Conservation (phyloP, 2,888 invertebrate species). For the Agrochola lota region DNA sequence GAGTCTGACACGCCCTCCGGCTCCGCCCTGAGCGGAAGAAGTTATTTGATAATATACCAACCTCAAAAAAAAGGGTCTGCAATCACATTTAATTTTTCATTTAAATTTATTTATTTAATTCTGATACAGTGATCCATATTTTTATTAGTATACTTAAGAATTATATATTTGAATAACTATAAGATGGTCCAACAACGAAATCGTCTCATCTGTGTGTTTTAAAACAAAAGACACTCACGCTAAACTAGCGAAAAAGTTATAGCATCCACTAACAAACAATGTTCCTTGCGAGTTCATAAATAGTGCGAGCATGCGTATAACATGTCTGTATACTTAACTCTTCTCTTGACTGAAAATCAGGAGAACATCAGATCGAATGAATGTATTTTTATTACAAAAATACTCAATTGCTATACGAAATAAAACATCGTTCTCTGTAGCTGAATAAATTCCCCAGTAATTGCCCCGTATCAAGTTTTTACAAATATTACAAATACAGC, state of each 20-base stretch:
- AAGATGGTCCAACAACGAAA: too few relatives aligned
- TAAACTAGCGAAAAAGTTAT: not conserved
- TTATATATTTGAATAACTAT: too few relatives aligned
- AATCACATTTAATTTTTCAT: too few relatives aligned
- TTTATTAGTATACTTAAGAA: too few relatives aligned
- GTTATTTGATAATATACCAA: too few relatives aligned
- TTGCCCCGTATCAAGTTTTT: constrained; percentile 30
- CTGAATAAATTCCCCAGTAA: constrained; percentile 20
- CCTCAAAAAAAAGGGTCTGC: too few relatives aligned
- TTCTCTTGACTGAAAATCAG: not conserved
- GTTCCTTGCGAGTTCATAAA: not conserved
- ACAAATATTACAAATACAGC: constrained; percentile 45
- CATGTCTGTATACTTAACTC: not conserved
- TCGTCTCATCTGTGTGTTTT: not conserved
- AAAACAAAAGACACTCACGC: not conserved
- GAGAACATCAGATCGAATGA: not conserved
- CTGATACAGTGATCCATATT: too few relatives aligned
- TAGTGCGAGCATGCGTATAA: not conserved
- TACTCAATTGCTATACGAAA: not conserved
- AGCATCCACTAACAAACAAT: not conserved
- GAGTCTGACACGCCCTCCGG: too few relatives aligned
- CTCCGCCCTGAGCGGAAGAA: too few relatives aligned
- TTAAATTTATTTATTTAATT: too few relatives aligned
- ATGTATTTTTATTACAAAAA: not conserved
- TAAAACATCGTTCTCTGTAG: not conserved